Conservation (phyloP, 2,113 vertebrate genomes). For the Podiceps cristatus region DNA sequence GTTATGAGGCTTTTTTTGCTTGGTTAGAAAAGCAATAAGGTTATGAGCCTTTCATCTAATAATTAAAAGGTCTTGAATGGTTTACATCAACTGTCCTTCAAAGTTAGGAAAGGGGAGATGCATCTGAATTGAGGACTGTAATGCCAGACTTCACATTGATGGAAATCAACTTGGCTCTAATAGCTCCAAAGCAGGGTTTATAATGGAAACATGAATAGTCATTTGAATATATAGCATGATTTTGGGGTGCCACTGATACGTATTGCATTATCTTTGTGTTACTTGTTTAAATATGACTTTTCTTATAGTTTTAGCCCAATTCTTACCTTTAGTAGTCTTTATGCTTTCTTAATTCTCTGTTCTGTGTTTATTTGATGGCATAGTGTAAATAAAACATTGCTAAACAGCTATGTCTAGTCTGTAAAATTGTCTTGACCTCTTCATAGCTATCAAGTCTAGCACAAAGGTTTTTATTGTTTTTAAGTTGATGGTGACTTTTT, state of each 20-base stretch:
- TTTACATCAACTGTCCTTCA: neutral
- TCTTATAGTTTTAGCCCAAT: neutral
- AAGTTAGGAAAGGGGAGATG: neutral
- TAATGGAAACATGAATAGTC: neutral
- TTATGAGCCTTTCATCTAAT: neutral
- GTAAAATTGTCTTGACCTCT: slow-evolving; percentile 14
- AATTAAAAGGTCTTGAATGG: slow-evolving; percentile 1
- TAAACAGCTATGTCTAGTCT: neutral
- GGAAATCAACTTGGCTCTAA: neutral
- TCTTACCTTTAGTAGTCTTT: neutral
- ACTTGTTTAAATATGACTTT: neutral
- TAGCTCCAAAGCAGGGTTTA: neutral
- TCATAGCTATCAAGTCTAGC: neutral
- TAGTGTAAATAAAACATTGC: slow-evolving; percentile 17
- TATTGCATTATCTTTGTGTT: neutral
- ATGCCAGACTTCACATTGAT: neutral
- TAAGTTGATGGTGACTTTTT: neutral
- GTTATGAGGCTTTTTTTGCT: neutral
- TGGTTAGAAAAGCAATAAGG: neutral
- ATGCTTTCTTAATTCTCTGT: neutral
- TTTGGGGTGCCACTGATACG: neutral
- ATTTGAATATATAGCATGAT: neutral
- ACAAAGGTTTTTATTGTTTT: neutral
- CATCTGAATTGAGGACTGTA: neutral
- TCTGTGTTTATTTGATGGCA: slow-evolving; percentile 5